Evolutionary conservation across 2,113 vertebrate genomes (phyloP).

Genomic region (Gorsachius goisagi): DNA sequence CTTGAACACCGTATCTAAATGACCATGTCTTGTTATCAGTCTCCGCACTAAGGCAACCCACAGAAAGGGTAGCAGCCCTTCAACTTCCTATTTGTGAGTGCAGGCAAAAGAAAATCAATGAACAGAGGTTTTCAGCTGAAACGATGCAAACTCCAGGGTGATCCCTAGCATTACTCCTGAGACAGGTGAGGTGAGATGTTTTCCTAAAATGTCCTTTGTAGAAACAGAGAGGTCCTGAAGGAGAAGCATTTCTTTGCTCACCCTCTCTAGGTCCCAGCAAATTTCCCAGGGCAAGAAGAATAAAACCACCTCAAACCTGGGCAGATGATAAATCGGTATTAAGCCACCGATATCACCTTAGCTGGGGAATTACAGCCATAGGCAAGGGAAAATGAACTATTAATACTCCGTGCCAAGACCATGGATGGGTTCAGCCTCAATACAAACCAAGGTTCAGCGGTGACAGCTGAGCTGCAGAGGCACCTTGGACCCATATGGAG

Average conservation of each 20-base stretch:
- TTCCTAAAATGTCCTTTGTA: neutral
- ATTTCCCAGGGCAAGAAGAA: neutral
- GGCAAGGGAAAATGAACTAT: neutral
- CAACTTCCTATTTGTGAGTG: neutral
- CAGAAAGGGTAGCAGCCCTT: neutral
- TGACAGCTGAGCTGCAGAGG: neutral
- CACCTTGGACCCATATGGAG: neutral
- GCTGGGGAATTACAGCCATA: neutral
- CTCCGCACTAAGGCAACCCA: neutral
- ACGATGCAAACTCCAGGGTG: neutral
- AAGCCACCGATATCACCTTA: neutral
- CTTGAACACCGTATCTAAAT: neutral
- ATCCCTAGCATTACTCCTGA: neutral
- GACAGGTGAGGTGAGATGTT: neutral
- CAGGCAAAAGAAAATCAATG: neutral
- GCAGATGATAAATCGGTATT: neutral
- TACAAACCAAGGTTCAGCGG: neutral
- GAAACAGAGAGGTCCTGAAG: neutral
- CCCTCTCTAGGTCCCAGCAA: neutral
- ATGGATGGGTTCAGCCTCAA: neutral
- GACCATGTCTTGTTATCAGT: neutral
- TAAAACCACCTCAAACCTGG: neutral
- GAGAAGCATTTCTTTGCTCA: neutral
- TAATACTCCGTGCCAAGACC: neutral
- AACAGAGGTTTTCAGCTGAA: neutral